Evolutionary conservation across 2,113 vertebrate species (phyloP).

Genomic region (Aegithalos caudatus): DNA sequence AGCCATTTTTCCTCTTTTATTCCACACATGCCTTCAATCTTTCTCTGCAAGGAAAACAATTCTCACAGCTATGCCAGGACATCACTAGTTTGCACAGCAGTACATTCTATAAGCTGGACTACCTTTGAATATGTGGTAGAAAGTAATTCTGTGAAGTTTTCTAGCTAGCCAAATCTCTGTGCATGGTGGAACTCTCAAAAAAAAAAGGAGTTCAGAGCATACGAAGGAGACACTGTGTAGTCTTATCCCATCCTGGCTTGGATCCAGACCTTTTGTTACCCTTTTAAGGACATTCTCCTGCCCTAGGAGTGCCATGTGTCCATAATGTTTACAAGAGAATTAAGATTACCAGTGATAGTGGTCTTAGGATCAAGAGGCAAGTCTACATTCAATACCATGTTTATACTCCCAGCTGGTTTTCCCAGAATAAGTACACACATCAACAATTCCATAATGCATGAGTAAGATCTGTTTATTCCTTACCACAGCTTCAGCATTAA

Average conservation of each 20-base stretch:
- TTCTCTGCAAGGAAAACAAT: neutral
- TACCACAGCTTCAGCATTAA: slow-evolving; percentile 10
- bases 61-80: neutral
- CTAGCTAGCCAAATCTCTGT: neutral
- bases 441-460: slow-evolving; percentile 31
- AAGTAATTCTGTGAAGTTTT: neutral
- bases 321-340: slow-evolving; percentile 7
- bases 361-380: slow-evolving; percentile 31
- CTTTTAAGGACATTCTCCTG: slow-evolving; percentile 39
- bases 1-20: neutral
- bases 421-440: slow-evolving; percentile 26
- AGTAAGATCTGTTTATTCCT: slow-evolving; percentile 59
- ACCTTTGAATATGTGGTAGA: neutral
- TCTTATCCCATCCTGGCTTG: neutral
- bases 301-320: neutral
- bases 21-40: neutral
- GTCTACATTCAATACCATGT: slow-evolving; percentile 6
- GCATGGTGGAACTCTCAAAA: neutral
- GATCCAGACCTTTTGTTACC: neutral
- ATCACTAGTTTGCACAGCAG: neutral
- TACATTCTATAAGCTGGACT: neutral
- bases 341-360: slow-evolving; percentile 16
- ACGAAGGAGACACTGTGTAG: neutral
- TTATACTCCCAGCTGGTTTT: slow-evolving; percentile 31
- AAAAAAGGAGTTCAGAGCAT: neutral